A percentile compares a stretch with the other conserved stretches of the same genome.
Evolutionary conservation across 2,888 invertebrate species (phyloP).

Genomic region (Epinotia ramella): DNA sequence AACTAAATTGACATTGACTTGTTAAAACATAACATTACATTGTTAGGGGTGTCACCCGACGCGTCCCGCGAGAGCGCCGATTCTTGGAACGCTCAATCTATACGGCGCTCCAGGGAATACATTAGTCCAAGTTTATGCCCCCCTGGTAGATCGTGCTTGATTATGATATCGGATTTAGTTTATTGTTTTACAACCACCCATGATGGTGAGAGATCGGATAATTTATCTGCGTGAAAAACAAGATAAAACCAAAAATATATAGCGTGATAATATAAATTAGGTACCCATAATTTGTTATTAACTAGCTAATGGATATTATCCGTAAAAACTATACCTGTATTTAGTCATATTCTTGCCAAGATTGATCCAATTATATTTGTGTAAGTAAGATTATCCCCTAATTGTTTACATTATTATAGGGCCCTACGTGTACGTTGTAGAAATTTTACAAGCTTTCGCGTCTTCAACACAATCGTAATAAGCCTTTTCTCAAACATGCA

Average conservation of each 20-base stretch:
- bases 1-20: conserved; percentile 26
- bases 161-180: conserved; percentile 36
- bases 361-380: no score
- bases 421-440: no score
- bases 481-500: no score
- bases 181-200: conserved; percentile 22
- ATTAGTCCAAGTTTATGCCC: conserved; percentile 30
- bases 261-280: no score
- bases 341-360: no score
- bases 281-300: no score
- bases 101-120: conserved; percentile 33
- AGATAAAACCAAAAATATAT: not conserved
- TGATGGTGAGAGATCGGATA: not conserved
- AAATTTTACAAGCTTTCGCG: no score
- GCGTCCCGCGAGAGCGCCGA: conserved; percentile 17
- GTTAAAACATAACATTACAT: conserved; percentile 32
- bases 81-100: conserved; percentile 35
- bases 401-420: no score
- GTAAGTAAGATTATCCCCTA: no score
- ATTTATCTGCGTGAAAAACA: conserved; percentile 8
- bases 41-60: conserved; percentile 32
- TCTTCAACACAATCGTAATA: no score
- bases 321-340: no score
- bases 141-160: conserved; percentile 31
- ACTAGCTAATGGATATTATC: no score